phyloP scores from a whole-genome alignment of 2,113 vertebrate genomes.

The Rousettus leschenaultii region DNA sequence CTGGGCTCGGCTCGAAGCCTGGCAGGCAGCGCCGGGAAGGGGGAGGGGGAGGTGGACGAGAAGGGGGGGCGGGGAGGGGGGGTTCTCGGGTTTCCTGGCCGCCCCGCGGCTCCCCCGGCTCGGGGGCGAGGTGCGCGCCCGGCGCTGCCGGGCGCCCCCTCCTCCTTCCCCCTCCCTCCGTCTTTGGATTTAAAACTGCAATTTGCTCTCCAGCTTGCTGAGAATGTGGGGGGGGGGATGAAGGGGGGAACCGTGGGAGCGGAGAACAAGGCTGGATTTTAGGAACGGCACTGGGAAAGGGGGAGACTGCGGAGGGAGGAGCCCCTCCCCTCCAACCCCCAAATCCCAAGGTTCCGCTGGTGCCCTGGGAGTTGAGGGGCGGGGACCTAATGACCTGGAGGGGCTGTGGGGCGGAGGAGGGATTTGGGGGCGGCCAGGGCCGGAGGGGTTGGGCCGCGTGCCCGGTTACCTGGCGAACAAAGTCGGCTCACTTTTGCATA shows the following conservation, averaged over 20 bases:
- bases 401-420: conserved; percentile 67
- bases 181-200: conserved; percentile 77
- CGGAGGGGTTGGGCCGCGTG: conserved; percentile 64
- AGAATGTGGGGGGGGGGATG: conserved; percentile 55
- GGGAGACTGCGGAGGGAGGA: conserved; percentile 77
- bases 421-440: conserved; percentile 67
- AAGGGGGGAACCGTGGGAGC: conserved; percentile 75
- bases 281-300: conserved; percentile 69
- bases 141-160: conserved; percentile 69
- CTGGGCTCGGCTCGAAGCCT: conserved; percentile 78
- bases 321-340: conserved; percentile 70
- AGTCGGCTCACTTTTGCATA: conserved; percentile 75
- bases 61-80: conserved; percentile 58
- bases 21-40: conserved; percentile 68
- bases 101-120: conserved; percentile 75
- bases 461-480: conserved; percentile 77
- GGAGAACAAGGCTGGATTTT: conserved; percentile 78
- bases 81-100: conserved; percentile 77
- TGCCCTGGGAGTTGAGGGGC: conserved; percentile 73
- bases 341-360: conserved; percentile 73
- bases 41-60: conserved; percentile 68
- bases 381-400: conserved; percentile 74
- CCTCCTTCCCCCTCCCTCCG: conserved; percentile 73
- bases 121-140: conserved; percentile 76
- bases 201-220: conserved; percentile 76